Evolutionary conservation across 2,888 invertebrate species (phyloP), one percentile per base, ranked within the genome.

Genomic region (Ethmia dodecea): DNA sequence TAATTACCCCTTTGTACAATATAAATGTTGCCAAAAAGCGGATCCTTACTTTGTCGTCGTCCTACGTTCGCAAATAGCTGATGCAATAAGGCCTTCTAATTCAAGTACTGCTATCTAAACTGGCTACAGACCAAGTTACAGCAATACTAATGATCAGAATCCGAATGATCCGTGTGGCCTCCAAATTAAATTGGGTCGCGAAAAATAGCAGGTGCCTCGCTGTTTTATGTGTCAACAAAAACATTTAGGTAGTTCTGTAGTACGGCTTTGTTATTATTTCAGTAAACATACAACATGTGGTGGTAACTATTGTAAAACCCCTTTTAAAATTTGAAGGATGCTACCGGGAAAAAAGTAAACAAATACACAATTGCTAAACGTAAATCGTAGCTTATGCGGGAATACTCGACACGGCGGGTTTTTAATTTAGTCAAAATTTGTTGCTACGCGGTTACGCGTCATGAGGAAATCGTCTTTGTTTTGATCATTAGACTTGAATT

Each of bases 351-450:
- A 71, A 72, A 69, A 57, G 63, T 70, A 76, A 75, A 72, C 71
- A 73, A 66, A 64, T 55, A 8, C n/a, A n/a, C n/a, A n/a, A n/a
- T n/a, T n/a, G n/a, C n/a, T n/a, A n/a, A 59, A 55, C 58, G 61
- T 63, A 65, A 62, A 60, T 60, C 66, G 63, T 61, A 47, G 43
- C 57, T 51, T 62, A 56, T 45, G 52, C 47, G 62, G 76, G 72
- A 57, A 62, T 68, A 65, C 62, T n/a, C n/a, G n/a, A n/a, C n/a
- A 72, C 72, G 45, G 46, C 63, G 72, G 73, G 72, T 62, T 72
- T 77, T 76, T 73, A 57, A 43, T 55, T 44, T 45, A 48, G 36
- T 40, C 45, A 41, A 45, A 52, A 52, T 49, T 47, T 28, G 33
- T 43, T 38, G 41, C 38, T n/a, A n/a, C n/a, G n/a, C n/a, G n/a